Conservation (phyloP, 1,140 invertebrate species). For the Platorchestia sp. region DNA sequence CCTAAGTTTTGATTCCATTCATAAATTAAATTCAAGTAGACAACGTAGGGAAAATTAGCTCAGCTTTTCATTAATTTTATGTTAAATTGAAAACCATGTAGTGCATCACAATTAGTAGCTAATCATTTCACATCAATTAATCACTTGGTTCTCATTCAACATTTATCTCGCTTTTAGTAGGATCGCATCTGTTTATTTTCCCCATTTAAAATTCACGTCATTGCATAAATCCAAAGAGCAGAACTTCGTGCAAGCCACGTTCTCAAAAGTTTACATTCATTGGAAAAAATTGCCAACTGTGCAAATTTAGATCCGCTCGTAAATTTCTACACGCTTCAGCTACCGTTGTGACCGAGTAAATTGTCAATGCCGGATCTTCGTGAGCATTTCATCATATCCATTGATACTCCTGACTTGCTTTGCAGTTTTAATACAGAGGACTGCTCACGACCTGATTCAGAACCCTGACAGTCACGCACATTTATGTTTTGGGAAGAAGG, state of each 20-base stretch:
- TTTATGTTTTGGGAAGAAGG: too few relatives aligned
- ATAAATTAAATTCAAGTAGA: neutral
- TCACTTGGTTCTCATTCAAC: neutral
- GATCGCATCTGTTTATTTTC: neutral
- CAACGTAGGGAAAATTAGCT: neutral
- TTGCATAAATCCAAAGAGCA: neutral
- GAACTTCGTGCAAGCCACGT: neutral
- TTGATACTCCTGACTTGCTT: neutral
- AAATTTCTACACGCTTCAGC: neutral
- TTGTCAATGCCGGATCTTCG: neutral
- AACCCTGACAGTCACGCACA: too few relatives aligned
- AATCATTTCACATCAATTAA: neutral
- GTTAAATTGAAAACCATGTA: too few relatives aligned
- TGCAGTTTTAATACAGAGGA: too few relatives aligned
- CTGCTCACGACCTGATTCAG: too few relatives aligned
- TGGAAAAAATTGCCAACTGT: neutral
- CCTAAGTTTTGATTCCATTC: neutral
- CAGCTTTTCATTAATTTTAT: neutral
- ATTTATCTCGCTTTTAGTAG: neutral
- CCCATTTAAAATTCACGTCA: neutral
- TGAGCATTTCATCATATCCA: neutral
- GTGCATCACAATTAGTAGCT: too few relatives aligned
- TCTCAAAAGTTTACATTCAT: neutral
- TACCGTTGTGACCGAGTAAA: neutral
- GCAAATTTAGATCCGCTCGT: neutral